Evolutionary conservation across 1,140 invertebrate species (phyloP), one percentile per base, ranked within the genome.

Genomic region (Drosophila nikananu): DNA sequence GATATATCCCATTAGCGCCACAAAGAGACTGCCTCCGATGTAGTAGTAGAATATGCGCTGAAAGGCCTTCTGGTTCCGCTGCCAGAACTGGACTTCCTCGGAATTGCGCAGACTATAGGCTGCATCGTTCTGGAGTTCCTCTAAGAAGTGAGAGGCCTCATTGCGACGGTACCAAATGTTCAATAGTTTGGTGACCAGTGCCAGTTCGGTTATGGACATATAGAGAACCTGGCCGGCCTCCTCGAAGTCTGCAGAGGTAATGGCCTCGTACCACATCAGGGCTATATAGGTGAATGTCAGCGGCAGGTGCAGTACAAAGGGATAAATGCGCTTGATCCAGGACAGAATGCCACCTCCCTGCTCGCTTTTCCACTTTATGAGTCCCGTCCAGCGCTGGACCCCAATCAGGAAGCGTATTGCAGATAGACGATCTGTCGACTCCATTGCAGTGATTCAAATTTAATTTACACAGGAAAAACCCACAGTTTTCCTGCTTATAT

Each of bases 251-350:
- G 58, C 42, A 3, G 91, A 78, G 9, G 41, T 55, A 0, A 91
- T 17, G 1, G 80, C 74, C 32, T 91, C 80, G 5, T 82, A 27
- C 91, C 91, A 92, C 84, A 90, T 92, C 1, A 92, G 65, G 6
- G 66, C 55, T 13, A 83, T 79, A 13, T 61, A 83, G 0, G 75
- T 82, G 13, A 86, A 83, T 7, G 87, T 91, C 27, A 92, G 41
- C 6, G 91, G 87, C n/a, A 90, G 25, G 21, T 92, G 91, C 25
- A 91, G 17, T 0, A 70, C 13, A 30, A 72, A 77, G 1, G 75
- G 80, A 64, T 81, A 78, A 27, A 61, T 44, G 1, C 62, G 59
- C 27, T 68, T 81, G 2, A 68, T 0, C 25, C n/a, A 30, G 9
- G 19, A 39, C 9, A 67, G 54, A 23, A 39, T 0, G 13, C 41